Percentiles rank a stretch among this genome's conserved stretches.
These are phyloP conservation scores for Atta colombica DNA, from an alignment of 1,140 invertebrate genomes.

Conservation along the genomic window DNA sequence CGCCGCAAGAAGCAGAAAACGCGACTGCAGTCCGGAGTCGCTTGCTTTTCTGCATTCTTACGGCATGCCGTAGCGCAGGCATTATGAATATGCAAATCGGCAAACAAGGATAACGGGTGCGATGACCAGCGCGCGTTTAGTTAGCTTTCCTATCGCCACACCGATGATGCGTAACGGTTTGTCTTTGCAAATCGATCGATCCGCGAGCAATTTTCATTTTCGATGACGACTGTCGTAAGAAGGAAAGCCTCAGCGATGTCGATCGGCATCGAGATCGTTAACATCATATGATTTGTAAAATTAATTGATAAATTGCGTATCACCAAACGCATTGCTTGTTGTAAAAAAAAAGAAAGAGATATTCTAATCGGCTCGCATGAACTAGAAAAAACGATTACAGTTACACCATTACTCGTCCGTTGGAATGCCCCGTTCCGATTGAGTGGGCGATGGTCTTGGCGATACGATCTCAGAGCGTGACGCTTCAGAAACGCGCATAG, in stretches of 20 bases:
- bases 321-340: background rate
- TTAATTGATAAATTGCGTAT: constrained; percentile 58
- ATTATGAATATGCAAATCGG: constrained; percentile 78
- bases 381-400: constrained; percentile 49
- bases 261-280: background rate
- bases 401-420: constrained; percentile 18
- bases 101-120: constrained; percentile 74
- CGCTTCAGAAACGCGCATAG: constrained; percentile 27
- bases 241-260: background rate
- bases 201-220: constrained; percentile 51
- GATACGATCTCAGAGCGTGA: constrained; percentile 40
- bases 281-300: constrained; percentile 16
- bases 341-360: constrained; percentile 2
- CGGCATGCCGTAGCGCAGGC: constrained; percentile 66
- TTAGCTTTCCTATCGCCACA: constrained; percentile 35
- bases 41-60: constrained; percentile 75
- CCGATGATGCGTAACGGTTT: constrained; percentile 54
- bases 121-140: constrained; percentile 72
- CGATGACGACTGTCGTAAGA: background rate
- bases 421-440: constrained; percentile 27
- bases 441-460: constrained; percentile 36
- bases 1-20: constrained; percentile 20
- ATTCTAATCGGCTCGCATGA: constrained; percentile 30
- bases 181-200: constrained; percentile 5
- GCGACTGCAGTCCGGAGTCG: constrained; percentile 52